phyloP scores from a whole-genome alignment of 2,113 vertebrate species.

The Neogobius melanostomus region DNA sequence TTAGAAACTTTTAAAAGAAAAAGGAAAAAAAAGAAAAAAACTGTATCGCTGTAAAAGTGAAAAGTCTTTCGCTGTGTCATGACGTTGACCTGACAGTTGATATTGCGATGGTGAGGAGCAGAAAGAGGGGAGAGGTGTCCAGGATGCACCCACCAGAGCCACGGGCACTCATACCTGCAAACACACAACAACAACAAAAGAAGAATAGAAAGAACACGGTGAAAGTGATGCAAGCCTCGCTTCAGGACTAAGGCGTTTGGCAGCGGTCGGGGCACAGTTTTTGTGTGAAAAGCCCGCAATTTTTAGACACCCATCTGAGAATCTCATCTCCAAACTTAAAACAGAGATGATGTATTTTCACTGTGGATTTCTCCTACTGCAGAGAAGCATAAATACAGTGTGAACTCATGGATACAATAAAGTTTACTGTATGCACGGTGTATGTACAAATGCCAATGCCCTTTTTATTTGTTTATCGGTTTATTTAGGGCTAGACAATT shows the following conservation, averaged over 20 bases:
- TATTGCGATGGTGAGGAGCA: conserved; percentile 71
- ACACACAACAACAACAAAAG: conserved; percentile 10
- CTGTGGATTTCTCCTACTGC: background rate
- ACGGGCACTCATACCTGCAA: conserved; percentile 87
- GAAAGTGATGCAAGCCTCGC: background rate
- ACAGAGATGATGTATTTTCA: conserved; percentile 3
- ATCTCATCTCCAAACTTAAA: conserved; percentile 7
- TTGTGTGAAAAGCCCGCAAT: background rate
- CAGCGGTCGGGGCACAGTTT: background rate
- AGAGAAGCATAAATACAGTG: no score
- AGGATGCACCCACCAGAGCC: conserved; percentile 78
- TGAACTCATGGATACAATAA: background rate
- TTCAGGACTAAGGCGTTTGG: conserved; percentile 2
- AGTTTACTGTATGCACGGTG: background rate
- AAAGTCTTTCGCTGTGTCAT: conserved; percentile 63
- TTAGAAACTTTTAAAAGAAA: conserved; percentile 26
- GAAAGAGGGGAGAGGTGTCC: conserved; percentile 61
- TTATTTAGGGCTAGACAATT: no score
- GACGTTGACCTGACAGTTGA: conserved; percentile 70
- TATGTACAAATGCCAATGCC: no score
- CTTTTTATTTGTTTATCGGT: no score
- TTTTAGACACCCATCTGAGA: conserved; percentile 1
- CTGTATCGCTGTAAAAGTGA: conserved; percentile 40
- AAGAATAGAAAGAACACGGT: conserved; percentile 1
- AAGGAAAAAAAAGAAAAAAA: conserved; percentile 12